phyloP scores from a whole-genome alignment of 1,140 invertebrate genomes.

The Cataglyphis hispanica region DNA sequence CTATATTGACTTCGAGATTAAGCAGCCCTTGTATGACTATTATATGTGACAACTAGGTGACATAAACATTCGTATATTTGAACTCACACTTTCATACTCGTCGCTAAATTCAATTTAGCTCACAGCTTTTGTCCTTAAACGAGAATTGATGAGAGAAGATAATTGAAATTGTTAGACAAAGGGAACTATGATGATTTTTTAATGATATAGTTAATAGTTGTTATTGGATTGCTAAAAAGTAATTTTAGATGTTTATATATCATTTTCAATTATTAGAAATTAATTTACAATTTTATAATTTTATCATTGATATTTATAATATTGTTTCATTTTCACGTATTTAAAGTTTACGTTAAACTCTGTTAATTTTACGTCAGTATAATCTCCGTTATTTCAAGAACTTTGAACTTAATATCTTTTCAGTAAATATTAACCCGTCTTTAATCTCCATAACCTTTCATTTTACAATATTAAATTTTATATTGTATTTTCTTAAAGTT shows the following conservation, averaged over 20 bases:
- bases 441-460: constrained; percentile 16
- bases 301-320: background rate
- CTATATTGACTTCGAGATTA: constrained; percentile 33
- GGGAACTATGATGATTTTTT: background rate
- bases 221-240: background rate
- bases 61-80: constrained; percentile 10
- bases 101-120: constrained; percentile 36
- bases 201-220: background rate
- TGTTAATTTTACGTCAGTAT: background rate
- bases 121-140: background rate
- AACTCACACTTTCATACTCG: background rate
- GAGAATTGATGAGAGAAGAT: background rate
- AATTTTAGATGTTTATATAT: background rate
- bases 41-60: background rate
- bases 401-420: background rate
- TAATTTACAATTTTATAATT: background rate
- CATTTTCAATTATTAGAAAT: background rate
- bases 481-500: background rate
- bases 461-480: background rate
- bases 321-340: background rate
- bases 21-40: constrained; percentile 3
- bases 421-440: constrained; percentile 10
- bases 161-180: constrained; percentile 10
- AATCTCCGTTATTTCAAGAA: background rate
- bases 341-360: background rate